phyloP scores from a whole-genome alignment of 2,797 vertebrate species.

The Spinus olivaceus region DNA sequence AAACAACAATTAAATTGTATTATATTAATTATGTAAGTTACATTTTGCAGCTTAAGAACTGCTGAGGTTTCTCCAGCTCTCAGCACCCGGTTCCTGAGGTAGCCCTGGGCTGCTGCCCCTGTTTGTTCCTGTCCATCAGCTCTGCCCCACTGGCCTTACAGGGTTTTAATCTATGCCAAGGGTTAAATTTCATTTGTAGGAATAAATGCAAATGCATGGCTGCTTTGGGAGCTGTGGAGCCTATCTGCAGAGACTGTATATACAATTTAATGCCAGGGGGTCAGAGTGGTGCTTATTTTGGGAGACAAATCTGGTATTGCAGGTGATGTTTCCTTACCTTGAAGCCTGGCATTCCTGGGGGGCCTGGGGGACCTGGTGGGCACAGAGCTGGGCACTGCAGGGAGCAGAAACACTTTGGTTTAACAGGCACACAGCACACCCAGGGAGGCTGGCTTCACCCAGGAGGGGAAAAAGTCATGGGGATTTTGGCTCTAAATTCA shows the following conservation, averaged over 20 bases:
- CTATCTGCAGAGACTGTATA: accelerated
- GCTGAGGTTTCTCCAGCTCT: background rate
- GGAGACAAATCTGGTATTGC: background rate
- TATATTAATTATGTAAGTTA: background rate
- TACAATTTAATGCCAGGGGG: background rate
- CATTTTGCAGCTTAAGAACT: background rate
- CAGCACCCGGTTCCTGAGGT: background rate
- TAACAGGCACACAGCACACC: background rate
- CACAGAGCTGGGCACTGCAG: constrained; percentile 93
- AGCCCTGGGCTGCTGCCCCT: background rate
- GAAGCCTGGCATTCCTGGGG: constrained; percentile 96
- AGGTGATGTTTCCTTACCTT: constrained; percentile 80
- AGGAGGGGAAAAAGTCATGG: background rate
- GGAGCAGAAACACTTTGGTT: constrained; percentile 19
- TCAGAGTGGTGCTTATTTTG: background rate
- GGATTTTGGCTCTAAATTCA: background rate
- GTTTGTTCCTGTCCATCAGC: background rate
- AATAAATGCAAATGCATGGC: background rate
- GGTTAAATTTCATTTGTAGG: background rate
- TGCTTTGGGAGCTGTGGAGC: background rate
- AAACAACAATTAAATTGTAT: background rate
- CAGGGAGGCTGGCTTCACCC: background rate
- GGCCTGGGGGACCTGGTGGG: constrained; percentile 88
- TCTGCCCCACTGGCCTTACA: background rate
- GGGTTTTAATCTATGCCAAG: background rate